Evolutionary conservation across 2,113 vertebrate species (phyloP).

Genomic region (Marmota flaviventris): DNA sequence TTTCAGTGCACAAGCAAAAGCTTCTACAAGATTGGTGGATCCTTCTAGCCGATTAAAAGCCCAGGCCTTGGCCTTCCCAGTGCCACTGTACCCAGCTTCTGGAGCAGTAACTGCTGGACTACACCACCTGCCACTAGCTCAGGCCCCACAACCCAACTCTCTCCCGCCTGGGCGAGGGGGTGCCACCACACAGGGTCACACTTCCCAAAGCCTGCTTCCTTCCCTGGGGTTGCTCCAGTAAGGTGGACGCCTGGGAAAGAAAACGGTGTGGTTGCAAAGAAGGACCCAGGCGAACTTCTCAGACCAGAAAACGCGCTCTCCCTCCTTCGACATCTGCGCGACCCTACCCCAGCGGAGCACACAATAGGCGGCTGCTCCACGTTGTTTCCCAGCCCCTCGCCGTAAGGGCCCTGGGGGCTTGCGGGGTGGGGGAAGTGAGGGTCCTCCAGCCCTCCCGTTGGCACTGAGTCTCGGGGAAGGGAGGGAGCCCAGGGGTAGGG

Average conservation of each 20-base stretch:
- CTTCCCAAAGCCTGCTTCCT: background rate
- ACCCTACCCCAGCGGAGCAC: background rate
- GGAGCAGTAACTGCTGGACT: background rate
- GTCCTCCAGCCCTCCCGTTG: background rate
- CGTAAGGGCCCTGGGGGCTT: background rate
- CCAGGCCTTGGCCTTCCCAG: background rate
- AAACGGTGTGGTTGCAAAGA: background rate
- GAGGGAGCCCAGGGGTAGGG: background rate
- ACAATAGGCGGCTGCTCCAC: slow-evolving; percentile 69
- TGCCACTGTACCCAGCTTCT: background rate
- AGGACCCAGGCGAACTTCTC: background rate
- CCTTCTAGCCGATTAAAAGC: background rate
- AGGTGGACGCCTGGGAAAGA: background rate
- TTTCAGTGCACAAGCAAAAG: background rate
- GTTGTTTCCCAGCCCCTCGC: background rate
- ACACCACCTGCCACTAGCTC: background rate
- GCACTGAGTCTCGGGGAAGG: background rate
- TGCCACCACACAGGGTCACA: background rate
- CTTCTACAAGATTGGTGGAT: background rate
- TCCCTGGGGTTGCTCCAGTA: background rate
- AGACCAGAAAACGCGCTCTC: background rate
- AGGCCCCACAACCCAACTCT: background rate
- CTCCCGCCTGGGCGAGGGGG: background rate
- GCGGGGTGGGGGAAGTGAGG: background rate
- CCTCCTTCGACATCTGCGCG: background rate